Percentiles rank a stretch among this genome's conserved stretches.
These are phyloP conservation scores for Girardinus metallicus DNA, from an alignment of 2,797 vertebrate species.

Conservation along the genomic window DNA sequence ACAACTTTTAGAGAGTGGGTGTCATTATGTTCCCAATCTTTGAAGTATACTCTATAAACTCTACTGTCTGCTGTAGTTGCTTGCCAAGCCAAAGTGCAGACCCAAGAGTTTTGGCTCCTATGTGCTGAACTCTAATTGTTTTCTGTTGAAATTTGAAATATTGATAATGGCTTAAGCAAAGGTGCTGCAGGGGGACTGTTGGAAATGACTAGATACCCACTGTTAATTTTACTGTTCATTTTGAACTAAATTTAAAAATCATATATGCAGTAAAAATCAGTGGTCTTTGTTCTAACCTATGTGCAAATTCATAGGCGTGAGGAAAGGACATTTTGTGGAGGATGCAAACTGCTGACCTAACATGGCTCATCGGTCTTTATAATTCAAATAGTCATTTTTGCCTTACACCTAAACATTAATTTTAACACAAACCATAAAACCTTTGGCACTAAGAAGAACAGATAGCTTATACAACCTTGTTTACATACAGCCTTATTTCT, in stretches of 20 bases:
- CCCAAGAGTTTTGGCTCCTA: conserved; percentile 8
- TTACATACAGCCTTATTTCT: neutral
- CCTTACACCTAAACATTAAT: neutral
- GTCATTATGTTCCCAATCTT: conserved; percentile 7
- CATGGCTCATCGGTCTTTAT: neutral
- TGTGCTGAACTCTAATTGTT: neutral
- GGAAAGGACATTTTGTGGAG: neutral
- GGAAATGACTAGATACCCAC: neutral
- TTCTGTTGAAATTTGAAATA: conserved; percentile 4
- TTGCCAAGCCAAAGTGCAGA: conserved; percentile 6
- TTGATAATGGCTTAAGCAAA: conserved; percentile 1
- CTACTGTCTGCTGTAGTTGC: conserved; percentile 1
- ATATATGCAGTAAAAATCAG: neutral
- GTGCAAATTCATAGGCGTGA: neutral
- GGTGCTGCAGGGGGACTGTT: conserved; percentile 18
- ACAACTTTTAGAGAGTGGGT: conserved; percentile 7
- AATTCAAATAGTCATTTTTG: neutral
- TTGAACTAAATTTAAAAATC: conserved; percentile 4
- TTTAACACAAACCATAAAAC: neutral
- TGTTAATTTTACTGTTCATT: conserved; percentile 8
- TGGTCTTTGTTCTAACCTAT: neutral
- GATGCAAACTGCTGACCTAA: neutral
- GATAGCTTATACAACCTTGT: neutral
- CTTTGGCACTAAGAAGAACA: neutral
- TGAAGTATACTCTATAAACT: conserved; percentile 12